Evolutionary conservation across 2,888 invertebrate genomes (phyloP), one percentile per base, ranked within the genome.

Genomic region (Epiperipatus broadwayi): DNA sequence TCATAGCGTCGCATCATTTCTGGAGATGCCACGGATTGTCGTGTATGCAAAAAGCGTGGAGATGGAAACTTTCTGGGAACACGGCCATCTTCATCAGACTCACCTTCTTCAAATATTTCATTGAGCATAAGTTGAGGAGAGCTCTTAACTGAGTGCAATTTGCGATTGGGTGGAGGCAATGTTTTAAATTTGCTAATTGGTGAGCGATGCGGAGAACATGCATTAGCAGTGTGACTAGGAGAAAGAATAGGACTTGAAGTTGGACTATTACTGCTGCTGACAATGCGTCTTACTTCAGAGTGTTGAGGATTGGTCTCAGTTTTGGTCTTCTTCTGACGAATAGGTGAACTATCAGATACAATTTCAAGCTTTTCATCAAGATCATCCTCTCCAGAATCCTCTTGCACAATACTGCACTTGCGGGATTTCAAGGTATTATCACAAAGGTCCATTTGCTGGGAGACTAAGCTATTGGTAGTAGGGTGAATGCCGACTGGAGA

Each of bases 361-460:
- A n/a, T n/a, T n/a, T n/a, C n/a, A n/a, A n/a, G n/a, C n/a, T n/a
- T n/a, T n/a, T n/a, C n/a, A n/a, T n/a, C n/a, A n/a, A n/a, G n/a
- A n/a, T 61, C 83, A 52, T 87, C 85, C 53, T 80, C 78, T 52
- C 84, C 85, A n/a, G n/a, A n/a, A 50, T 87, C 87, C 56, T 89
- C 89, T 49, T 81, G 77, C 16, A 87, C 85, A 51, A 87, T 83
- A 53, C 83, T 83, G 63, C 84, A 87, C 55, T 85, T 85, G 36
- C 84, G 70, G 18, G 73, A 72, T 36, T 80, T 68, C 66, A 72
- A 29, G 28, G 31, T 12, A 22, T 28, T 25, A 5, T 44, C 41
- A 5, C 49, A n/a, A n/a, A n/a, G n/a, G n/a, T n/a, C n/a, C n/a
- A n/a, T n/a, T n/a, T n/a, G n/a, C n/a, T n/a, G 47, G 46, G 3